Percentiles rank a stretch among this genome's conserved stretches.
phyloP scores from a whole-genome alignment of 2,797 vertebrate species.

The Cynopterus sphinx region DNA sequence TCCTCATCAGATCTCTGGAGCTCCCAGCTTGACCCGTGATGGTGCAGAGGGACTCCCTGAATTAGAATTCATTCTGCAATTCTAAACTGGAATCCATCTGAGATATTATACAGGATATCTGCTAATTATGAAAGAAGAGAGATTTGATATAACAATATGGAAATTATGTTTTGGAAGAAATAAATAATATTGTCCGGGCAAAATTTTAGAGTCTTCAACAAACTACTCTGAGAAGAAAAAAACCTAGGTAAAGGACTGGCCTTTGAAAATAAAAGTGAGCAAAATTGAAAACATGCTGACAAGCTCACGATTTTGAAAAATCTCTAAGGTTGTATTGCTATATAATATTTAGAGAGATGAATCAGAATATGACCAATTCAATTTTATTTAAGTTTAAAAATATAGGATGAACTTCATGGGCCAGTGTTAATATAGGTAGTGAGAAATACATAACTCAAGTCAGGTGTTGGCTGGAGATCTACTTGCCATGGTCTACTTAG shows the following conservation, averaged over 20 bases:
- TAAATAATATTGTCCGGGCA: neutral
- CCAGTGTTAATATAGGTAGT: neutral
- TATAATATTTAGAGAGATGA: neutral
- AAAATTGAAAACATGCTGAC: neutral
- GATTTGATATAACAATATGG: neutral
- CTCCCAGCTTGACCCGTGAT: no score
- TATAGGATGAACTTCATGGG: neutral
- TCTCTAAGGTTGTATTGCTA: neutral
- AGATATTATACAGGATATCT: neutral
- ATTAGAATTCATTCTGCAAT: no score
- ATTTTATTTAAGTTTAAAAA: neutral
- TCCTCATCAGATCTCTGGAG: no score
- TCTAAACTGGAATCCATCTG: no score
- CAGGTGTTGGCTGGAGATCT: neutral
- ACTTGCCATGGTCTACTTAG: neutral
- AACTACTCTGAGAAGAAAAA: neutral
- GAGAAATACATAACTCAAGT: neutral
- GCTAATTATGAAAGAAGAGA: neutral
- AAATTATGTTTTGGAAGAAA: neutral
- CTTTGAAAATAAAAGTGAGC: neutral
- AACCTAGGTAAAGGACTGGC: neutral
- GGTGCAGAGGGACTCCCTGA: no score
- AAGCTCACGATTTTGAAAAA: neutral
- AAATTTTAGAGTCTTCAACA: neutral
- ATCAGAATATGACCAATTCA: neutral